Percentiles rank a stretch among this genome's conserved stretches.
Conservation (phyloP, 2,113 vertebrate species). For the Tylochromis polylepis region DNA sequence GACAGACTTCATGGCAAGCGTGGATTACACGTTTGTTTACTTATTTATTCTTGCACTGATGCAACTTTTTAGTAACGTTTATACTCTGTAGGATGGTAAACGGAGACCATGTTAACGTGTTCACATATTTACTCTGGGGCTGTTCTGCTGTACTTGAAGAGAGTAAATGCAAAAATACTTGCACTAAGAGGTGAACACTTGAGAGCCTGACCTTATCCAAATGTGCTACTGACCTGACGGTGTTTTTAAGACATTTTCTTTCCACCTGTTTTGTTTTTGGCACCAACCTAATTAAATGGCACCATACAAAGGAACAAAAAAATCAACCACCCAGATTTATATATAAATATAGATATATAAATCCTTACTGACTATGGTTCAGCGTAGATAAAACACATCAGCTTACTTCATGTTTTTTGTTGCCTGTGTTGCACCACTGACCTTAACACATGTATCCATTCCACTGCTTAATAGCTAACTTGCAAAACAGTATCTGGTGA, state of each 20-base stretch:
- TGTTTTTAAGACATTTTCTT: conserved; percentile 53
- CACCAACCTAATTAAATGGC: conserved; percentile 58
- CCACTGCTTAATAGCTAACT: conserved; percentile 72
- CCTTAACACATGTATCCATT: conserved; percentile 86
- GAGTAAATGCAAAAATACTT: conserved; percentile 71
- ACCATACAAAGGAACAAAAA: conserved; percentile 42
- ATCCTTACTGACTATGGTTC: conserved; percentile 43
- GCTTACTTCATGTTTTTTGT: conserved; percentile 74
- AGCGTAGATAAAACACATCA: conserved; percentile 69
- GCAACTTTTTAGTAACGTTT: conserved; percentile 78
- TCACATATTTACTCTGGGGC: conserved; percentile 67
- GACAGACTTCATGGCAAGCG: conserved; percentile 64
- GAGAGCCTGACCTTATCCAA: conserved; percentile 66
- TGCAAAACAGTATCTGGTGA: conserved; percentile 66
- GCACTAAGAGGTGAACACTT: conserved; percentile 73
- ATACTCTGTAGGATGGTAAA: conserved; percentile 69
- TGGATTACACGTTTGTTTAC: conserved; percentile 64
- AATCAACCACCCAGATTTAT: conserved; percentile 56
- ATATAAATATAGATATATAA: conserved; percentile 56
- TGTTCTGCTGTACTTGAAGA: conserved; percentile 68
- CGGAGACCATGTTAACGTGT: conserved; percentile 61
- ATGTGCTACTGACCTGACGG: conserved; percentile 62
- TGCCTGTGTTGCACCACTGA: conserved; percentile 91
- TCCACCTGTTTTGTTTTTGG: conserved; percentile 58
- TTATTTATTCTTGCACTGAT: conserved; percentile 74